Evolutionary conservation across 2,797 vertebrate genomes (phyloP).

Genomic region (Holocentrus rufus): DNA sequence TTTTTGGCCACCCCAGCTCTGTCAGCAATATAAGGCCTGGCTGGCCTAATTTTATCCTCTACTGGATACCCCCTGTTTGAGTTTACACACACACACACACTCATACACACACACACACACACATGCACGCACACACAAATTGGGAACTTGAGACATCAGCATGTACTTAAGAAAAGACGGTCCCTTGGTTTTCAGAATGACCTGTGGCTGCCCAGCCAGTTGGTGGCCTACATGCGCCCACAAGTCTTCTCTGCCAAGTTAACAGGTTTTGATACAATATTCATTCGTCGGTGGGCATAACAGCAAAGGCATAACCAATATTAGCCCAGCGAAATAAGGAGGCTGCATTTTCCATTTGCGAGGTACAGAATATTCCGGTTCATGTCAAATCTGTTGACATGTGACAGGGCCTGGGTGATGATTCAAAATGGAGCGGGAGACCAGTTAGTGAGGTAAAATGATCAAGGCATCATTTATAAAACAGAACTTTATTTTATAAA

Average conservation of each 20-base stretch:
- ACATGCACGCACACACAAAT: slow-evolving; percentile 23
- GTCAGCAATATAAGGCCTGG: slow-evolving; percentile 82
- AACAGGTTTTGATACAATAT: slow-evolving; percentile 10
- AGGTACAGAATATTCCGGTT: not conserved
- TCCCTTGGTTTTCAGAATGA: slow-evolving; percentile 6
- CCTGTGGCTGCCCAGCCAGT: slow-evolving; percentile 33
- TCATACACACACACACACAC: slow-evolving; percentile 41
- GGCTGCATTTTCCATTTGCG: slow-evolving; percentile 1
- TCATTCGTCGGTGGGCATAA: slow-evolving; percentile 7
- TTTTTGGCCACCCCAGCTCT: slow-evolving; percentile 81
- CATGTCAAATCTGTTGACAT: slow-evolving; percentile 21
- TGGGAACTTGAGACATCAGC: slow-evolving; percentile 75
- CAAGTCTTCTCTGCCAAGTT: slow-evolving; percentile 22
- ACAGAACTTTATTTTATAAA: too few species aligned
- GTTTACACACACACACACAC: slow-evolving; percentile 59
- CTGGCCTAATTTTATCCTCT: slow-evolving; percentile 86
- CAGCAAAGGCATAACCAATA: not conserved
- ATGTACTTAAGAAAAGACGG: slow-evolving; percentile 49
- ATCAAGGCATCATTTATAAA: not conserved
- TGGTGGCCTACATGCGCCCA: slow-evolving; percentile 31
- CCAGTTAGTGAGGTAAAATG: not conserved
- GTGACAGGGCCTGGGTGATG: not conserved
- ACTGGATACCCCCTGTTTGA: slow-evolving; percentile 80
- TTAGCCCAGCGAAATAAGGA: not conserved
- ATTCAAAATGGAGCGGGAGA: not conserved